A percentile compares a stretch with the other conserved stretches of the same genome.
These are phyloP conservation scores for Urocolius indicus DNA, from an alignment of 2,113 vertebrate species.

Conservation along the genomic window DNA sequence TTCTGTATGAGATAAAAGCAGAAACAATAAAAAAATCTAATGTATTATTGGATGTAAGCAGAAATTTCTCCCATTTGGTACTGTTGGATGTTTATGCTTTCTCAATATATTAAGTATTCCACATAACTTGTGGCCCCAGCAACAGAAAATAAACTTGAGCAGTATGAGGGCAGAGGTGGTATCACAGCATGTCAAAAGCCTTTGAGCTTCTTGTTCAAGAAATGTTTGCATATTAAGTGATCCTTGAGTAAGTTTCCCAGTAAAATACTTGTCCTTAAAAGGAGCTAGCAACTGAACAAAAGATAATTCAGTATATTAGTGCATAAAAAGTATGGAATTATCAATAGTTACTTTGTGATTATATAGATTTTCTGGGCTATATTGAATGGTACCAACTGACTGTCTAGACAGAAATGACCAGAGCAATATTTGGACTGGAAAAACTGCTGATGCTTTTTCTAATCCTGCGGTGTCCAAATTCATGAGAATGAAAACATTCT, in stretches of 20 bases:
- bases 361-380: background rate
- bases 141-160: background rate
- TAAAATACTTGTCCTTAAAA: background rate
- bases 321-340: background rate
- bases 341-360: background rate
- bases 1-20: background rate
- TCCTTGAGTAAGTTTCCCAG: background rate
- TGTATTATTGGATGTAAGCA: background rate
- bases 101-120: background rate
- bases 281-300: background rate
- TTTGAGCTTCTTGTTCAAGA: background rate
- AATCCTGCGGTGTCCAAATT: background rate
- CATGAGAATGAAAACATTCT: background rate
- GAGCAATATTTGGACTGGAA: background rate
- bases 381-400: background rate
- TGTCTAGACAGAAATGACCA: background rate
- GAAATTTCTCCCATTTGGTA: background rate
- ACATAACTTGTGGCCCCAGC: background rate
- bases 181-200: background rate
- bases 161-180: fast-evolving
- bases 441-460: background rate
- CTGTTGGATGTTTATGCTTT: background rate
- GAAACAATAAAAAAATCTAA: background rate
- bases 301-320: background rate
- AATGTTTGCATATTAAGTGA: fast-evolving